These are phyloP conservation scores for Blennius ocellaris DNA, from an alignment of 2,113 vertebrate species.

Conservation along the genomic window DNA sequence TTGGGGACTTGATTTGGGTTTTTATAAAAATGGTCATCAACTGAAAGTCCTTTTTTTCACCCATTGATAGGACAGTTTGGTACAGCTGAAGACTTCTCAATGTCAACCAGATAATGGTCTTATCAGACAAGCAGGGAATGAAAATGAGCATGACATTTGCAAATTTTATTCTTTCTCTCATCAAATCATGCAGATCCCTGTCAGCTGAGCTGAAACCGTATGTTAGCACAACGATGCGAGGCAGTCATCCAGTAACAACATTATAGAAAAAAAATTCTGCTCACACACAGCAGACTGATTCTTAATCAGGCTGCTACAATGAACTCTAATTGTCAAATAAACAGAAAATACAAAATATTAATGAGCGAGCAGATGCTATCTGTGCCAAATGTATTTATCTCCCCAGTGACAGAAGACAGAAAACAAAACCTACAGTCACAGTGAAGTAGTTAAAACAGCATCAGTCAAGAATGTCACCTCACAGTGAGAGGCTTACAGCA, in stretches of 20 bases:
- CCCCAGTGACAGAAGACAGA: slow-evolving; percentile 18
- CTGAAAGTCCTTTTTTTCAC: too few relatives aligned
- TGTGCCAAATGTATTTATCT: slow-evolving; percentile 18
- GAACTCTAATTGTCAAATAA: slow-evolving; percentile 25
- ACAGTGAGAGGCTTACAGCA: neutral
- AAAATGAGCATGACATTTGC: neutral
- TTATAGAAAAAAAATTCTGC: neutral
- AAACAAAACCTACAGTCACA: slow-evolving; percentile 9
- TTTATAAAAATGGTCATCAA: too few relatives aligned
- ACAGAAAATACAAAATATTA: slow-evolving; percentile 33
- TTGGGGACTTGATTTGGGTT: too few relatives aligned
- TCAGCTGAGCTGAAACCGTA: neutral
- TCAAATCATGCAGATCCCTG: neutral
- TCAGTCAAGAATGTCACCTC: neutral
- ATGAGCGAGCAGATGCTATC: slow-evolving; percentile 18
- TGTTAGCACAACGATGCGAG: neutral
- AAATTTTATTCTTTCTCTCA: neutral
- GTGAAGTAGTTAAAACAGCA: slow-evolving; percentile 1
- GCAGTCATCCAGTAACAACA: neutral
- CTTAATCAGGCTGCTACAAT: slow-evolving; percentile 10
- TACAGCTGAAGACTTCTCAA: neutral
- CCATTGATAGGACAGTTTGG: neutral
- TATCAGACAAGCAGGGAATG: neutral
- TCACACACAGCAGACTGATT: neutral
- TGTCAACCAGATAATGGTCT: neutral